A percentile compares a stretch with the other conserved stretches of the same genome.
phyloP scores from a whole-genome alignment of 23 tunicate species.

The Aplidium turbinatum region DNA sequence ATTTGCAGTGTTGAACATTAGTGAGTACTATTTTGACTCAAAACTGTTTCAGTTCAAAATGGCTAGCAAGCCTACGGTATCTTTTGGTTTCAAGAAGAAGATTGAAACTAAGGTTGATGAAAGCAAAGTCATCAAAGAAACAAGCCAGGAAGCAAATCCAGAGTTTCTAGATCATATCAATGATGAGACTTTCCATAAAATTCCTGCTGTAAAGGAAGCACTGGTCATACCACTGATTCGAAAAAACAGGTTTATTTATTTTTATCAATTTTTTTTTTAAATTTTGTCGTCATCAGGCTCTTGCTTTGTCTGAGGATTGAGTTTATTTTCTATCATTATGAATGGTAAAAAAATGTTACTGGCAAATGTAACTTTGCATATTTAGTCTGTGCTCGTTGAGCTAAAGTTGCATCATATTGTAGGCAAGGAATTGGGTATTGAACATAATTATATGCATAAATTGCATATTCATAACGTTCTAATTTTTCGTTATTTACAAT shows the following conservation, averaged over 20 bases:
- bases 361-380: too few species aligned
- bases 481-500: too few species aligned
- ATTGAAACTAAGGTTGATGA: conserved; percentile 69
- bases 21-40: background rate
- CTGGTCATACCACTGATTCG: conserved; percentile 66
- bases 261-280: background rate
- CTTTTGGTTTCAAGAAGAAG: conserved; percentile 86
- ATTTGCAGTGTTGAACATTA: background rate
- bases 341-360: too few species aligned
- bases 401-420: too few species aligned
- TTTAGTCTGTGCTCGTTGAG: too few species aligned
- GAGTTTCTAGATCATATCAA: conserved; percentile 47
- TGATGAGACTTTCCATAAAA: conserved; percentile 18
- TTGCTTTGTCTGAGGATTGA: too few species aligned
- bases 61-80: conserved; percentile 7
- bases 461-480: too few species aligned
- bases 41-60: background rate
- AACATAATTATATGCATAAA: too few species aligned
- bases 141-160: conserved; percentile 3
- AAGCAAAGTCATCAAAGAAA: conserved; percentile 45
- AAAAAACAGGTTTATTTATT: conserved; percentile 34
- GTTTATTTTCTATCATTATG: too few species aligned
- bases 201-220: conserved; percentile 21
- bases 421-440: too few species aligned
- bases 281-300: too few species aligned